Percentiles rank a stretch among this genome's conserved stretches.
These are phyloP conservation scores for Tipula helvola DNA, from an alignment of 2,888 invertebrate genomes.

Conservation along the genomic window DNA sequence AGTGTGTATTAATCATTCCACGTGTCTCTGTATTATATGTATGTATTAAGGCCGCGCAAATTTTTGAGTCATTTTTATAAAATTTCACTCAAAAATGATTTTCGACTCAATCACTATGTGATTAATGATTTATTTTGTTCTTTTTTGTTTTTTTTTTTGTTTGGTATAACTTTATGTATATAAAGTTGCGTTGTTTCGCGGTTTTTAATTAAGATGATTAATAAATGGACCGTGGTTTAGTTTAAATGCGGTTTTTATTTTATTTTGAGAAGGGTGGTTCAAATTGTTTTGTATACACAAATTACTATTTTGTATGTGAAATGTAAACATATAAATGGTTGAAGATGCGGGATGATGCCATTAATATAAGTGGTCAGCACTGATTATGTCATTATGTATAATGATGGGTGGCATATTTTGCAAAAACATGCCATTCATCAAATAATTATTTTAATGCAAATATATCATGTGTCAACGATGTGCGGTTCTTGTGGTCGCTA, in stretches of 20 bases:
- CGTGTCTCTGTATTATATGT: background rate
- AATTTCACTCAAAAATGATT: background rate
- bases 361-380: background rate
- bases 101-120: background rate
- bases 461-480: background rate
- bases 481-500: background rate
- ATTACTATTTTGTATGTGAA: background rate
- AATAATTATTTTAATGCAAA: background rate
- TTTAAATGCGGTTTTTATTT: background rate
- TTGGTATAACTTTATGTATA: background rate
- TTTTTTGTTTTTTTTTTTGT: background rate
- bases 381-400: background rate
- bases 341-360: background rate
- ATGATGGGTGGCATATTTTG: background rate
- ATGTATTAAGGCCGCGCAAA: background rate
- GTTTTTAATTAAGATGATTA: conserved; percentile 4
- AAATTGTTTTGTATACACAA: background rate
- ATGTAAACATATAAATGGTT: background rate
- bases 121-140: background rate
- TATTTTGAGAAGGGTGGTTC: background rate
- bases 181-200: background rate
- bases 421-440: background rate
- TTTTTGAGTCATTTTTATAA: background rate
- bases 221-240: conserved; percentile 4
- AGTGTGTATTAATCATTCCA: background rate